Evolutionary conservation across 2,888 invertebrate genomes (phyloP).

Genomic region (Parochlus steinenii): DNA sequence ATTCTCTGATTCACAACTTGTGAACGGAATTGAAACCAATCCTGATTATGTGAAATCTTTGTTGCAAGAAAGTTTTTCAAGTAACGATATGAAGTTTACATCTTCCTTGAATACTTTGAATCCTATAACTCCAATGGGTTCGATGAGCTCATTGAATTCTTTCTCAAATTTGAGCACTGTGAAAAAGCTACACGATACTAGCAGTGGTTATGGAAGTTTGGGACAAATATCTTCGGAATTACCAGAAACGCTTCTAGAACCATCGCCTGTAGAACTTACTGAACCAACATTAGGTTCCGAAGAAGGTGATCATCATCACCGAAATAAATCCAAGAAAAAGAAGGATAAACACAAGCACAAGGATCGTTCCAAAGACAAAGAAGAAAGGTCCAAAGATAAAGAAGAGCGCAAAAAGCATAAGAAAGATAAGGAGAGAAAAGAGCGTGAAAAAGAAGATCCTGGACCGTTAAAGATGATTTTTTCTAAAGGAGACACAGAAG

Average conservation of each 20-base stretch:
- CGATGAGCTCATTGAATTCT: no score
- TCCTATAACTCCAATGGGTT: constrained; percentile 1
- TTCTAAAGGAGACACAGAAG: no score
- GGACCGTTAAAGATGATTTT: no score
- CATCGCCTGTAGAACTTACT: neutral
- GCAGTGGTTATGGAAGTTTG: no score
- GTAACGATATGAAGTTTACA: constrained; percentile 18
- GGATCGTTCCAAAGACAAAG: no score
- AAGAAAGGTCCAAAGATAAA: no score
- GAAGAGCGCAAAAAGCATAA: no score
- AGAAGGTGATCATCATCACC: constrained; percentile 3
- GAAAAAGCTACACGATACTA: no score
- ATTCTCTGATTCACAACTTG: constrained; percentile 13
- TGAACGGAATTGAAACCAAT: constrained; percentile 55
- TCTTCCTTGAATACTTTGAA: constrained; percentile 14
- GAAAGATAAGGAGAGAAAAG: no score
- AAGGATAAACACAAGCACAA: constrained; percentile 66
- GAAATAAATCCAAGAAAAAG: constrained; percentile 42
- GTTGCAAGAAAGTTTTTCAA: constrained; percentile 42
- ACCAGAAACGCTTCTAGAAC: neutral
- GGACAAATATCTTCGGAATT: no score
- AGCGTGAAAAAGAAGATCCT: no score
- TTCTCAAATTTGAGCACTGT: no score
- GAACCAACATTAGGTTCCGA: neutral
- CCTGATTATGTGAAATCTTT: constrained; percentile 53